These are phyloP conservation scores for Euwallacea fornicatus DNA, from an alignment of 1,140 invertebrate genomes.

Conservation along the genomic window DNA sequence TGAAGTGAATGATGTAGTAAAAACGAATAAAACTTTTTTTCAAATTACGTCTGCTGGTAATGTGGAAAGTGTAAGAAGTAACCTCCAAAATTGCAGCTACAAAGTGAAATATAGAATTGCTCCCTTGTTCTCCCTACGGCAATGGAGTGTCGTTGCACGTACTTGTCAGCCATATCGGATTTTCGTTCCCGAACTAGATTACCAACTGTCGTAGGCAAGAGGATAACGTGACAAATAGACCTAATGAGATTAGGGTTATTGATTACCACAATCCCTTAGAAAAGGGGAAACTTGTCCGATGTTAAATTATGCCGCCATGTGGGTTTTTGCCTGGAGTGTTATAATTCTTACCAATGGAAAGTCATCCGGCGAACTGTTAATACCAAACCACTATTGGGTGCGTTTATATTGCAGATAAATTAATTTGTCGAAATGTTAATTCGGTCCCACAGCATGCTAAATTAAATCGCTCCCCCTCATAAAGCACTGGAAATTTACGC, in stretches of 20 bases:
- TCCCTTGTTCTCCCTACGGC: no score
- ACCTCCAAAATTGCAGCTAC: no score
- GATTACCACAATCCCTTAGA: conserved; percentile 31
- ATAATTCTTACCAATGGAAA: no score
- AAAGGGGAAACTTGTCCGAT: background rate
- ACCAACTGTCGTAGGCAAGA: conserved; percentile 34
- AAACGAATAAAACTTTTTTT: no score
- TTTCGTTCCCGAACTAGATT: conserved; percentile 30
- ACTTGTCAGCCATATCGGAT: conserved; percentile 22
- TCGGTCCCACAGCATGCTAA: background rate
- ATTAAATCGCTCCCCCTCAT: conserved; percentile 35
- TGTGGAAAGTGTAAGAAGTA: no score
- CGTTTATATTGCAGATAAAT: conserved; percentile 2
- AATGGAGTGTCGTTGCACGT: background rate
- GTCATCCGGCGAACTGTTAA: no score
- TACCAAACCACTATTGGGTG: no score
- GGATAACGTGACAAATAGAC: conserved; percentile 42
- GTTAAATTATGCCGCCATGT: no score
- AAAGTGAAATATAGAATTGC: no score
- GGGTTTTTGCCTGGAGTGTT: no score
- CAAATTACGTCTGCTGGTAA: no score
- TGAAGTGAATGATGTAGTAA: no score
- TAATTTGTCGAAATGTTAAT: conserved; percentile 10
- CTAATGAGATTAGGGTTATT: conserved; percentile 45
- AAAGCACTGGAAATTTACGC: conserved; percentile 48